Percentiles rank a stretch among this genome's conserved stretches.
Conservation (phyloP, 2,888 invertebrate species). For the Drosophila prostipennis region DNA sequence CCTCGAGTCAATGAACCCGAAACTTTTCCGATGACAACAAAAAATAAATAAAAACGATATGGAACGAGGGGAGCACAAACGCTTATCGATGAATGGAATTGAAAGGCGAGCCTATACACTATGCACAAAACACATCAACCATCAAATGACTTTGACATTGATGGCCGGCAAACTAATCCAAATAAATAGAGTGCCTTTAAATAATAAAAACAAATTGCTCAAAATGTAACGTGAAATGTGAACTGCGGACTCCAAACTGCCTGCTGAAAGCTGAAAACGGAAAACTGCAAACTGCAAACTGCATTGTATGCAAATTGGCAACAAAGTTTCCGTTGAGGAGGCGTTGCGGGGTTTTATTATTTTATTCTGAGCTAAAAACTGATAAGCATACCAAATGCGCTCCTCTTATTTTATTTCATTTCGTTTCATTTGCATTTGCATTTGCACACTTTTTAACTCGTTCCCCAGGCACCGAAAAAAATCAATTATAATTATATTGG, state of each 20-base stretch:
- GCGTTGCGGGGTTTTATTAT: slow-evolving; percentile 1
- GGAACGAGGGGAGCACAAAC: background rate
- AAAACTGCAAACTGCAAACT: slow-evolving; percentile 36
- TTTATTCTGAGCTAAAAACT: slow-evolving; percentile 41
- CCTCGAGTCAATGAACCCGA: slow-evolving; percentile 69
- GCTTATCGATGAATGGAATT: slow-evolving; percentile 31
- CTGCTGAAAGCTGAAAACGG: slow-evolving; percentile 33
- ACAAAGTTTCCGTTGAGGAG: slow-evolving; percentile 54
- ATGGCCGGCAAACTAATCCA: slow-evolving; percentile 36
- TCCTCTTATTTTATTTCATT: slow-evolving; percentile 12
- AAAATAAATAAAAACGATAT: slow-evolving; percentile 4
- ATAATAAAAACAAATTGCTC: slow-evolving; percentile 12
- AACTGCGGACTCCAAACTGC: slow-evolving; percentile 25
- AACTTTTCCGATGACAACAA: slow-evolving; percentile 34
- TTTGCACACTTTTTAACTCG: slow-evolving; percentile 10
- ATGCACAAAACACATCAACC: background rate
- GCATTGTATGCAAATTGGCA: slow-evolving; percentile 74
- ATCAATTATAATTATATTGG: background rate
- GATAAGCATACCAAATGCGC: slow-evolving; percentile 62
- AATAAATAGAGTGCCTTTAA: slow-evolving; percentile 5
- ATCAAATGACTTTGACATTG: slow-evolving; percentile 63
- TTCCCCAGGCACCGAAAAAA: slow-evolving; percentile 2
- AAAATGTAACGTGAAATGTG: slow-evolving; percentile 16
- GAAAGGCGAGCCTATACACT: slow-evolving; percentile 14
- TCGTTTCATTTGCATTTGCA: slow-evolving; percentile 11